Base-by-base conservation (phyloP, 2,888 invertebrate species). In the Drosophila anomelani region DNA sequence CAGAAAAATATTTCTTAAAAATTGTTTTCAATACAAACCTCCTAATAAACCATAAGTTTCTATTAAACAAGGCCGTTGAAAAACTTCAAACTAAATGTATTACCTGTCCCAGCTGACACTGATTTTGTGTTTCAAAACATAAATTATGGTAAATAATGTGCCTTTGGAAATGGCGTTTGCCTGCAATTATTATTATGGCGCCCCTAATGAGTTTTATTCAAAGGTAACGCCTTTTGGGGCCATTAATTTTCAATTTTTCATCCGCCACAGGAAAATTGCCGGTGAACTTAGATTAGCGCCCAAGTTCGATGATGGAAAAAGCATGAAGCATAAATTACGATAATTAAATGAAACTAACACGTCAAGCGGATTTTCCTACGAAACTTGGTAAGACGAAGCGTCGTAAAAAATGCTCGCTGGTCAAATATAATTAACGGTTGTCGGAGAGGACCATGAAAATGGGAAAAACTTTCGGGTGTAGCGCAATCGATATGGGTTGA, bases 291-390 rank as follows among this genome's bases (percentile, higher is more conserved):
- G 57, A 69, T 58, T 49, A 13, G 47, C 41, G 6, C n/a, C 20
- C 34, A n/a, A 29, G 26, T 70, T 26, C 38, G 43, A 68, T 34
- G 56, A 46, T 56, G 49, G 47, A 15, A 47, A 34, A 12, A 12
- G 34, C 15, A 34, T 20, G 44, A 36, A 49, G 34, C 59, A 68
- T 68, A 57, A 68, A 68, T 68, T 70, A 58, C 34, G 32, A 47
- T 68, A 58, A 68, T 70, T 68, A 43, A 36, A 66, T 66, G 64
- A 43, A 41, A 36, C 34, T 43, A 80, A 75, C 75, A 75, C 66
- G 66, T 73, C 69, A 56, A 63, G 67, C 49, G 10, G 51, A 34
- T 36, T 66, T 53, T 38, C 2, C n/a, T 36, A 53, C 23, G 34
- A 53, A 36, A 53, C 66, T 44, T 23, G 23, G 36, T 15, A 10